These are phyloP conservation scores for Cotesia glomerata DNA, from an alignment of 1,140 invertebrate species.

Conservation along the genomic window DNA sequence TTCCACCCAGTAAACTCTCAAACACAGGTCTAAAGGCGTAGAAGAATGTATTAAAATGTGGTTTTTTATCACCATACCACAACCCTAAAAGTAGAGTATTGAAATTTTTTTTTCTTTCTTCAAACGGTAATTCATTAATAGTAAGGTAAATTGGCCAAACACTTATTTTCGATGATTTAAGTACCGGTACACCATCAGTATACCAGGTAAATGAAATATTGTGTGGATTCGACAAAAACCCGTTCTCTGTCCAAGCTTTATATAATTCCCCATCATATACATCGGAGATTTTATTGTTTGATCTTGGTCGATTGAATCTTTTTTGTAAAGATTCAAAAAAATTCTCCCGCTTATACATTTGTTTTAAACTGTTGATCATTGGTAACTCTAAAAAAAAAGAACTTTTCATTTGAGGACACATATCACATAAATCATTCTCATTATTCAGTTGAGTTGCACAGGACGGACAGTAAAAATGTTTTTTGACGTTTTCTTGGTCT, in stretches of 20 bases:
- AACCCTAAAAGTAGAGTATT: conserved; percentile 37
- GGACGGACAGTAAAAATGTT: too few species aligned
- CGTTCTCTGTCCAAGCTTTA: conserved; percentile 26
- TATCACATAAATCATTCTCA: background rate
- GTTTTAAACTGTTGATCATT: background rate
- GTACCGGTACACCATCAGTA: conserved; percentile 49
- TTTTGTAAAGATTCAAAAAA: conserved; percentile 20
- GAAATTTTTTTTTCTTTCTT: conserved; percentile 36
- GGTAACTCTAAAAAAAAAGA: conserved; percentile 8
- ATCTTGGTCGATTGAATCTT: background rate
- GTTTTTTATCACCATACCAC: conserved; percentile 29
- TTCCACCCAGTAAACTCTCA: conserved; percentile 8
- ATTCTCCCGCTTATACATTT: conserved; percentile 12
- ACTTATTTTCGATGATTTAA: conserved; percentile 47
- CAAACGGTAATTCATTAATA: conserved; percentile 47
- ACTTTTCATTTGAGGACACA: background rate
- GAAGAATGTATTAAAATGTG: conserved; percentile 23
- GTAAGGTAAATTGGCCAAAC: conserved; percentile 48
- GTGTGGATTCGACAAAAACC: conserved; percentile 35
- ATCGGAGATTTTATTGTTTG: background rate
- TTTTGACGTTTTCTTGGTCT: background rate
- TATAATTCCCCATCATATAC: conserved; percentile 24
- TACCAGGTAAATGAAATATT: conserved; percentile 41
- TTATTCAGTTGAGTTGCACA: background rate
- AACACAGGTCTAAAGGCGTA: conserved; percentile 15